These are phyloP conservation scores for Ylistrum balloti DNA, from an alignment of 1,140 invertebrate species.

Conservation along the genomic window DNA sequence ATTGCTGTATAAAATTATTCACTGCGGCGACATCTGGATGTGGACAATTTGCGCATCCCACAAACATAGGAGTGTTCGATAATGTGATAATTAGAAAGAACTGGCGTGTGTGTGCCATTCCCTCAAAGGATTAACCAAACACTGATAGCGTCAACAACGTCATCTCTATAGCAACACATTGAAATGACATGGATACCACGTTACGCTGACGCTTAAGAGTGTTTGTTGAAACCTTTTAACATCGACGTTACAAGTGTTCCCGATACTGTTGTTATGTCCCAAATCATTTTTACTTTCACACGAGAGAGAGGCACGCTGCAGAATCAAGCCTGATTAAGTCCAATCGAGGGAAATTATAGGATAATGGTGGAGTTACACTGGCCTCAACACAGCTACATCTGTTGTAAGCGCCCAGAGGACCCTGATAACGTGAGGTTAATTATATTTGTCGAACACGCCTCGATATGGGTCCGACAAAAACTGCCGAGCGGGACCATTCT, in stretches of 20 bases:
- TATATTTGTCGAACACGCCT: conserved; percentile 30
- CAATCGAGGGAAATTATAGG: neutral
- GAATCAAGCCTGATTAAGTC: conserved; percentile 38
- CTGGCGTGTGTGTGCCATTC: neutral
- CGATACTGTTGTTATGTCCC: neutral
- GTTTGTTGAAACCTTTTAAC: conserved; percentile 28
- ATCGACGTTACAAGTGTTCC: conserved; percentile 1
- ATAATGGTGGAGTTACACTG: neutral
- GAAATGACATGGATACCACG: neutral
- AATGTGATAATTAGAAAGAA: neutral
- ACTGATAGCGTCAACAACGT: neutral
- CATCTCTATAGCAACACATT: neutral
- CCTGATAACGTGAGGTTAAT: conserved; percentile 26
- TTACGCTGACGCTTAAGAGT: neutral
- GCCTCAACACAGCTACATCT: conserved; percentile 31
- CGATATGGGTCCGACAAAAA: conserved; percentile 37
- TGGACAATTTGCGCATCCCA: neutral
- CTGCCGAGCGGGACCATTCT: neutral
- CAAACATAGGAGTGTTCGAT: neutral
- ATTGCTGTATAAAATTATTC: neutral
- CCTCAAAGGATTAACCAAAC: neutral
- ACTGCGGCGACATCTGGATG: neutral
- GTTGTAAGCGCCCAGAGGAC: conserved; percentile 36
- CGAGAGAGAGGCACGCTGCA: conserved; percentile 20
- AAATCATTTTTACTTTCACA: conserved; percentile 19